Evolutionary conservation across 2,797 vertebrate species (phyloP), one percentile per base, ranked within the genome.

Genomic region (Tokudaia tokunoshimensis): DNA sequence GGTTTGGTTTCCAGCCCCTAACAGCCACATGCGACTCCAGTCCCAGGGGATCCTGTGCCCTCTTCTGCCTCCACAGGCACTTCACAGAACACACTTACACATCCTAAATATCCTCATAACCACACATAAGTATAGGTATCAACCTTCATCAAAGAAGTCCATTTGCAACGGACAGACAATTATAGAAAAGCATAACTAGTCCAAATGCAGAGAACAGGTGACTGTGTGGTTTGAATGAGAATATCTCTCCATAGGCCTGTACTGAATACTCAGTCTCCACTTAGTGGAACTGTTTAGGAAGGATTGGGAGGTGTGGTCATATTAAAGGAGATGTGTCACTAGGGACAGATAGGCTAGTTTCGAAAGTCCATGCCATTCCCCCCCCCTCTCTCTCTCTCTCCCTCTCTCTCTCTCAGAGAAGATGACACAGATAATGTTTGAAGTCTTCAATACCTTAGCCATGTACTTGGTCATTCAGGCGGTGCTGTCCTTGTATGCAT

Each of bases 401-500:
- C 22, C 26, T 17, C 17, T 17, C 3, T 4, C 13, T 8, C 1
- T 37, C 44, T 37, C 4, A n/a, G 99, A 99, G 97, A 99, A 99
- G 98, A 99, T 99, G 99, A 99, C 99, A 26, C 99, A 99, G 99
- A 41, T 41, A 41, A 41, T 41, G 41, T 41, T 41, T 41, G 41
- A 41, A 41, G 3, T 99, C 80, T 99, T 99, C 98, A 99, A 99
- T 97, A 99, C 98, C 0, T 99, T 98, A 0, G 99, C 99, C 97
- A 99, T 99, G 99, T 99, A 99, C 0, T 98, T 99, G 97, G 99
- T 98, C 67, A 99, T 99, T 95, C 98, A 99, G 98, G 98, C 99
- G 0, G 98, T 99, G 97, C 96, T 99, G 97, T 99, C 99, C 37
- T 97, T 99, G 82, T 99, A 99, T 3, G 98, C 98, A 41, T 99